Percentiles rank a stretch among this genome's conserved stretches.
These are phyloP conservation scores for Periophthalmus magnuspinnatus DNA, from an alignment of 2,797 vertebrate genomes.

Conservation along the genomic window DNA sequence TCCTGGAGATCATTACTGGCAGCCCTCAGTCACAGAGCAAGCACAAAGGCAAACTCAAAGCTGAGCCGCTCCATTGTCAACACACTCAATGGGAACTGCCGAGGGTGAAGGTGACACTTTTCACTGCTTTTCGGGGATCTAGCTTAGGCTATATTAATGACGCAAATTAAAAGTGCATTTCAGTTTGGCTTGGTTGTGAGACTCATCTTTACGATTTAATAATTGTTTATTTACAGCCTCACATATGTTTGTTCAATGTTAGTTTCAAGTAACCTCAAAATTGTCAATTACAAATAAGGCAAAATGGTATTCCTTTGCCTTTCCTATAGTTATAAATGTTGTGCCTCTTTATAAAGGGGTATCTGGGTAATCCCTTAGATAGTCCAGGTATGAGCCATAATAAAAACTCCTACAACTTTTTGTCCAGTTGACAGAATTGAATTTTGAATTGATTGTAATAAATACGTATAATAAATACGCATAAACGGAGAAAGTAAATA, in stretches of 20 bases:
- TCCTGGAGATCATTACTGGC: slow-evolving; percentile 65
- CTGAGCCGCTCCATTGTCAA: slow-evolving; percentile 58
- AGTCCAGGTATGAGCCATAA: no score
- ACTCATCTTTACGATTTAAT: not conserved
- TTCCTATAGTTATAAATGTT: no score
- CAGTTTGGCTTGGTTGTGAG: no score
- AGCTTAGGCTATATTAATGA: not conserved
- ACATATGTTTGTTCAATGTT: not conserved
- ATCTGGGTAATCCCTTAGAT: no score
- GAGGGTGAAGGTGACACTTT: slow-evolving; percentile 37
- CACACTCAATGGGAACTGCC: slow-evolving; percentile 36
- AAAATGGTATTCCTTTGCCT: not conserved
- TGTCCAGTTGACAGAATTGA: no score
- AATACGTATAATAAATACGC: no score
- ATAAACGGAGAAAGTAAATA: no score
- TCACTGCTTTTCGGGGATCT: slow-evolving; percentile 17
- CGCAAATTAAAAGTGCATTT: not conserved
- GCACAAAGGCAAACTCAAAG: slow-evolving; percentile 70
- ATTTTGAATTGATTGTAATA: not conserved
- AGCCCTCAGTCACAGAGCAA: slow-evolving; percentile 51
- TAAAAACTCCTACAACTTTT: no score
- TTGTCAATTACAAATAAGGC: not conserved
- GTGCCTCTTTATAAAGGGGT: no score
- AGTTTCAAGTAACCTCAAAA: not conserved
- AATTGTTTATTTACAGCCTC: not conserved